phyloP scores from a whole-genome alignment of 2,888 invertebrate species.

The Rugalucina vietnamica region DNA sequence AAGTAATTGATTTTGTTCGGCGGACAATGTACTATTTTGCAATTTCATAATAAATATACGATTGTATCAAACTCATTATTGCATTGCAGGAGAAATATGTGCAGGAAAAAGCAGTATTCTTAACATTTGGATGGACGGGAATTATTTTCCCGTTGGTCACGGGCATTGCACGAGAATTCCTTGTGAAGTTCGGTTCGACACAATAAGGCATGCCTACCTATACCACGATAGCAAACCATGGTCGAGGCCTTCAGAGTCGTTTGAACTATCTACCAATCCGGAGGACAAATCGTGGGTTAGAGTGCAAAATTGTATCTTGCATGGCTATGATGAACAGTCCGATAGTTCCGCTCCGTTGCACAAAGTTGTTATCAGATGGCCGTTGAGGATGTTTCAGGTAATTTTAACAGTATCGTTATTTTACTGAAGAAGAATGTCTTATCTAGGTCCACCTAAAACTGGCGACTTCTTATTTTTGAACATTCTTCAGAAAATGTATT shows the following conservation, averaged over 20 bases:
- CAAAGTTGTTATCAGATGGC: neutral
- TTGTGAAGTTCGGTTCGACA: slow-evolving; percentile 18
- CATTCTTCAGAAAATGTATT: too few species aligned
- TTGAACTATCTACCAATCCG: neutral
- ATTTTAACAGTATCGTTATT: neutral
- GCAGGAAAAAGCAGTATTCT: slow-evolving; percentile 36
- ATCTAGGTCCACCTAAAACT: too few species aligned
- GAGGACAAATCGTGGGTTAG: neutral
- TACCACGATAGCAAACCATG: neutral
- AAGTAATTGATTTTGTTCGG: too few species aligned
- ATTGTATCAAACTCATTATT: neutral
- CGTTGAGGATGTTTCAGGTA: neutral
- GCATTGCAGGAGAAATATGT: slow-evolving; percentile 24
- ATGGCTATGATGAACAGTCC: neutral
- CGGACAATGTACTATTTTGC: too few species aligned
- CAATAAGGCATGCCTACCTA: neutral
- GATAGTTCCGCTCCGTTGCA: neutral
- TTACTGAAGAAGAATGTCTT: too few species aligned
- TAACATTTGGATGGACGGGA: slow-evolving; percentile 27
- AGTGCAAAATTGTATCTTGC: neutral
- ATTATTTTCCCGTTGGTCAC: slow-evolving; percentile 25
- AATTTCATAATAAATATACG: too few species aligned
- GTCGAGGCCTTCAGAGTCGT: neutral
- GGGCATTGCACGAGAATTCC: slow-evolving; percentile 26
- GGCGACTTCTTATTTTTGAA: too few species aligned